Conservation (phyloP, 35 echinoderm and acorn worm genomes). For the Acanthaster planci region DNA sequence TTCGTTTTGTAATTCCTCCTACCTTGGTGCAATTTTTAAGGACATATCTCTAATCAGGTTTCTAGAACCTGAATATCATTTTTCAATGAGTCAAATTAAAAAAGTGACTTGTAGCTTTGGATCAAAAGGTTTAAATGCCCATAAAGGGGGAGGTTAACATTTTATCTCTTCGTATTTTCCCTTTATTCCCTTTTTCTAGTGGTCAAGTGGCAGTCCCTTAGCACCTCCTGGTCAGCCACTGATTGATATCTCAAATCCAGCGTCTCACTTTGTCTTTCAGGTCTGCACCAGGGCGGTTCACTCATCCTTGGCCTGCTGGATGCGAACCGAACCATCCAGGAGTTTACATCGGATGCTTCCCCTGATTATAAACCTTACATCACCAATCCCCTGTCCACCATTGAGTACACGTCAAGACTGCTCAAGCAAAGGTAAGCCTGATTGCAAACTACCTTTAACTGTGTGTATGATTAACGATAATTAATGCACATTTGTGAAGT, state of each 20-base stretch:
- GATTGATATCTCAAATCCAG: background rate
- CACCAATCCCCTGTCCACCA: slow-evolving; percentile 22
- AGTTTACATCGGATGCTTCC: slow-evolving; percentile 24
- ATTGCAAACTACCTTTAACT: background rate
- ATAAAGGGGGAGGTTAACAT: no score
- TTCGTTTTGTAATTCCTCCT: no score
- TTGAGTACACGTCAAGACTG: slow-evolving; percentile 25
- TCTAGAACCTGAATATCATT: no score
- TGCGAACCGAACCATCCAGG: background rate
- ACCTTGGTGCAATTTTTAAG: no score
- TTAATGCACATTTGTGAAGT: background rate
- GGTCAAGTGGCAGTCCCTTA: background rate
- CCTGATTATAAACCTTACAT: slow-evolving; percentile 4
- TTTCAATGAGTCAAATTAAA: no score
- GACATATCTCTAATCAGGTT: no score
- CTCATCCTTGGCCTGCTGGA: slow-evolving; percentile 20
- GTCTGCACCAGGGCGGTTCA: slow-evolving; percentile 40
- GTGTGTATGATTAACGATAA: background rate
- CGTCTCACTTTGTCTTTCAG: background rate
- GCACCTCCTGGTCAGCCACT: background rate
- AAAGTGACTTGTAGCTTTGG: no score
- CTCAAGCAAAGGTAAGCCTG: background rate
- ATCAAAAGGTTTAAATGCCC: no score
- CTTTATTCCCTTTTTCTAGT: background rate
- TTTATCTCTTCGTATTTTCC: background rate